A percentile compares a stretch with the other conserved stretches of the same genome.
phyloP scores from a whole-genome alignment of 2,797 vertebrate species.

The Poecilia velifera region DNA sequence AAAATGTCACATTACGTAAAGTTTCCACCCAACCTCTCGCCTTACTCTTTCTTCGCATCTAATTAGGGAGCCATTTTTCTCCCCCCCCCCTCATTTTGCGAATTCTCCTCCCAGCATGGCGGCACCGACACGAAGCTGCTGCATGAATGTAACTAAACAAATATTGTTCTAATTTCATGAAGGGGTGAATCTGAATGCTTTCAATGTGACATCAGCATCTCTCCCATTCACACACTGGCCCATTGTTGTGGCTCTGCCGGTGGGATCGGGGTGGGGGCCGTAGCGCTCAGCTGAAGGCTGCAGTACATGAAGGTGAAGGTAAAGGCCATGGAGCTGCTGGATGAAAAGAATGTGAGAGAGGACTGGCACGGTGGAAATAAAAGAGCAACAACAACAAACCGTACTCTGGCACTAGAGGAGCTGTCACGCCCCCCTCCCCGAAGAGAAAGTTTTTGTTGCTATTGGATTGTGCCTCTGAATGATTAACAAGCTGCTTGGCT shows the following conservation, averaged over 20 bases:
- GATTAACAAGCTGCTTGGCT: conserved; percentile 76
- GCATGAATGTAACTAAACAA: conserved; percentile 78
- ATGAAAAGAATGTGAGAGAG: conserved; percentile 6
- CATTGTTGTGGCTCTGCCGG: conserved; percentile 73
- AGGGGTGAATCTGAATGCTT: conserved; percentile 80
- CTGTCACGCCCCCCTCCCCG: conserved; percentile 37
- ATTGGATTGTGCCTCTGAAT: conserved; percentile 63
- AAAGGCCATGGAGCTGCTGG: conserved; percentile 5
- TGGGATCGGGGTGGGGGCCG: conserved; percentile 47
- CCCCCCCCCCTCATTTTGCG: conserved; percentile 28
- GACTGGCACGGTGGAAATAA: conserved; percentile 14
- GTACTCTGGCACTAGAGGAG: conserved; percentile 23
- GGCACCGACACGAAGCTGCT: conserved; percentile 35
- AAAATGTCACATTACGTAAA: conserved; percentile 44
- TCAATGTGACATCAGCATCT: conserved; percentile 80
- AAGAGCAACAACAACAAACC: conserved; percentile 29
- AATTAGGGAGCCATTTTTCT: conserved; percentile 33
- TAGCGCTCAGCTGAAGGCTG: conserved; percentile 18
- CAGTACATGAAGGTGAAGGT: conserved; percentile 33
- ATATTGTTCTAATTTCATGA: conserved; percentile 81
- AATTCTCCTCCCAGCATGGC: conserved; percentile 64
- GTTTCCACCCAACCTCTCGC: conserved; percentile 47
- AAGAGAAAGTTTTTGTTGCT: conserved; percentile 52
- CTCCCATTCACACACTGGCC: conserved; percentile 75
- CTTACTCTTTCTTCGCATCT: conserved; percentile 20